Evolutionary conservation across 1,140 invertebrate species (phyloP), one percentile per base, ranked within the genome.

Genomic region (Drosophila repletoides): DNA sequence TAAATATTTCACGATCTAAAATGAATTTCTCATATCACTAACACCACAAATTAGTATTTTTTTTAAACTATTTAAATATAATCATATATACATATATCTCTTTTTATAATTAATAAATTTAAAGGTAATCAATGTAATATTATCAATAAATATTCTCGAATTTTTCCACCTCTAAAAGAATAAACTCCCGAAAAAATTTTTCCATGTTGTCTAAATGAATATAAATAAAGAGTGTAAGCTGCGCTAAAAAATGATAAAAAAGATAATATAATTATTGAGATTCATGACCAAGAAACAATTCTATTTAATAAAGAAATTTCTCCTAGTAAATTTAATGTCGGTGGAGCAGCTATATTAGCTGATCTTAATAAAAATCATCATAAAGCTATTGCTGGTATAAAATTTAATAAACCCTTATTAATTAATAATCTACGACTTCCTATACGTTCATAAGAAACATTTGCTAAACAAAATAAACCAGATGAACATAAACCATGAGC

Each of bases 401-500:
- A 83, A 89, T 90, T 91, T 59, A 91, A 86, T 74, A 91, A 61
- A 0, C 90, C 89, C 43, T 90, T 91, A 90, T 91, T 91, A 77
- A 91, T 88, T 81, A 88, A 89, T 43, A 90, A 64, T 21, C 88
- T 91, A 21, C 89, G 89, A 10, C 88, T 90, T 0, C 48, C 10
- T 72, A 90, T 72, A 2, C 91, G 91, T 71, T 93, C 91, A 93
- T 94, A 94, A 80, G 75, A 90, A 74, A 93, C 90, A 93, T 93
- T 93, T 22, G 92, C 91, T 89, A 94, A 91, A 93, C 91, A 93
- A 93, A 95, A 94, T 91, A 94, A 90, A 0, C 92, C 93, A 2
- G 93, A 94, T 49, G 93, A 94, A 92, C 92, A 93, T 70, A 93
- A 83, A 2, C 93, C 93, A 92, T 94, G 93, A 67, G 90, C 90